Base-by-base conservation (phyloP, 2,797 vertebrate species). In the Pipistrellus nathusii region DNA sequence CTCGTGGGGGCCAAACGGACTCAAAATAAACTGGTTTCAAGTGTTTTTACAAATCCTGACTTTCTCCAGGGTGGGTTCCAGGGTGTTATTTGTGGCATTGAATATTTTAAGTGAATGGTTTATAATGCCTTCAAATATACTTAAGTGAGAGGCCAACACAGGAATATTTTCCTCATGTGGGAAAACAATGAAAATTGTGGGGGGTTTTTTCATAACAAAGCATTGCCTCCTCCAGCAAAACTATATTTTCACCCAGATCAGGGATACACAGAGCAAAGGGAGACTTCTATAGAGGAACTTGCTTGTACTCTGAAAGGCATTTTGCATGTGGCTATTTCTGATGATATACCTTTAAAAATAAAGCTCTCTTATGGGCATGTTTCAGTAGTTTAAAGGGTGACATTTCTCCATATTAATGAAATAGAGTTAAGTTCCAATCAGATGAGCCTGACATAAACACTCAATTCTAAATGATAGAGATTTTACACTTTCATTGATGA, bases 321-420 rank as follows among this genome's bases (percentile, higher is more conserved):
- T 97, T 96, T 91, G 89, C 84, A 90, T 96, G 75, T 72, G 55
- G 69, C 90, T 94, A 41, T 96, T 97, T 92, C 72, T 97, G 76
- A 97, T 96, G 94, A 94, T 85, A 88, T 83, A 78, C 93, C 96
- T 94, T 89, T 90, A 95, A 98, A 98, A 98, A 97, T 97, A 97
- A 68, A 97, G 92, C 96, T 97, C 87, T 97, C 95, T 97, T 96
- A 97, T 86, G 83, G 92, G 88, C 93, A 78, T 73, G 95, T 97
- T 97, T 98, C 80, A 97, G 97, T 97, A 97, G 86, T 96, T 97
- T 97, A 96, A 98, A 97, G 84, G 93, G 59, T 97, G 97, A 96
- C 91, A 97, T 97, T 97, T 97, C 91, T 97, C 93, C 62, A 14
- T 98, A 97, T 97, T 97, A 97, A 97, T 96, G 96, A 98, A 98